Evolutionary conservation across 2,888 invertebrate genomes (phyloP).

Genomic region (Dorcus hopei): DNA sequence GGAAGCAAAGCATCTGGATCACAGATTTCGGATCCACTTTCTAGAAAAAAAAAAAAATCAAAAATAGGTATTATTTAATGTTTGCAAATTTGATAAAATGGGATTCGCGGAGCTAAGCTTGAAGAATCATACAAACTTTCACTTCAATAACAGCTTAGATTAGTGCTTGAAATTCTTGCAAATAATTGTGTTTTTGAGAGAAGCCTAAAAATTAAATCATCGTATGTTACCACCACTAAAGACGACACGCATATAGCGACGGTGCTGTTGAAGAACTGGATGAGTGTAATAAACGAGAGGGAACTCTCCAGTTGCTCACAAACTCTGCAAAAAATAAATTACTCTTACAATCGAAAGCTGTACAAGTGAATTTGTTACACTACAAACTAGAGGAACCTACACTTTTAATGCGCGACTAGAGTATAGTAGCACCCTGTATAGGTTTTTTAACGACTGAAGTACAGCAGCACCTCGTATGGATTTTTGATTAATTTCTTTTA

Average conservation of each 20-base stretch:
- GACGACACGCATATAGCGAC: slow-evolving; percentile 24
- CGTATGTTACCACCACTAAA: slow-evolving; percentile 16
- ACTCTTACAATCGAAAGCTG: not conserved
- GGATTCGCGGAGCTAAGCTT: too few relatives aligned
- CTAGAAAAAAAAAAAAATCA: slow-evolving; percentile 4
- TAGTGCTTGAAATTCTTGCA: not conserved
- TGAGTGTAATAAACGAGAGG: slow-evolving; percentile 17
- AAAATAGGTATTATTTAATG: not conserved
- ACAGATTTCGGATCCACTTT: slow-evolving; percentile 13
- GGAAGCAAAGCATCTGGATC: slow-evolving; percentile 13
- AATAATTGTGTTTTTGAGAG: slow-evolving; percentile 3
- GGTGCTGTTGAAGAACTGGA: slow-evolving; percentile 23
- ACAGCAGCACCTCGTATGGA: too few relatives aligned
- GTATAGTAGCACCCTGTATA: not conserved
- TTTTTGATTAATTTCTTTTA: too few relatives aligned
- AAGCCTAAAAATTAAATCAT: not conserved
- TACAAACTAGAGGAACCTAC: too few relatives aligned
- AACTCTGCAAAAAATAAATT: slow-evolving; percentile 15
- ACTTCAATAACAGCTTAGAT: too few relatives aligned
- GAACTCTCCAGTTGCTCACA: slow-evolving; percentile 24
- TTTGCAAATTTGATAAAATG: not conserved
- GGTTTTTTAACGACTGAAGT: too few relatives aligned
- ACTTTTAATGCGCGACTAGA: not conserved
- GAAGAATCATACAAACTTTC: too few relatives aligned
- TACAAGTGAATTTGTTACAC: too few relatives aligned